Evolutionary conservation across 2,113 vertebrate genomes (phyloP).

Genomic region (Octodon degus): DNA sequence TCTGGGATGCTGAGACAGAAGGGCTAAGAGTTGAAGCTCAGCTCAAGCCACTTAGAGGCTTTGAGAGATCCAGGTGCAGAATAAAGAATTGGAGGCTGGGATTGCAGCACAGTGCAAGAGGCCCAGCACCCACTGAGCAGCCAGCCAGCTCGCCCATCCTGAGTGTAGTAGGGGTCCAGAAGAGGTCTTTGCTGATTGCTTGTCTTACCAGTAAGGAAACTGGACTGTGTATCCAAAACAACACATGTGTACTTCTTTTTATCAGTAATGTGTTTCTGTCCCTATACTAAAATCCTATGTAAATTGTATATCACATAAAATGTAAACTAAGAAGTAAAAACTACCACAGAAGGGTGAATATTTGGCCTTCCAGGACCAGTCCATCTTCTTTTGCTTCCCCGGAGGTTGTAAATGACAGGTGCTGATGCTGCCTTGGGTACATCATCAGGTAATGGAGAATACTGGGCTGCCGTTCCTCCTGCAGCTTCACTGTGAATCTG

Average conservation of each 20-base stretch:
- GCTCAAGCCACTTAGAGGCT: not conserved
- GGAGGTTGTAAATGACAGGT: not conserved
- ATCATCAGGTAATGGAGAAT: not conserved
- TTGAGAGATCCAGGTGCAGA: not conserved
- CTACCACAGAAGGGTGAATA: not conserved
- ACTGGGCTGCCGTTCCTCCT: not conserved
- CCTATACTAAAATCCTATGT: not conserved
- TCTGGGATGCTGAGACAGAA: not conserved
- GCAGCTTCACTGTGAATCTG: not conserved
- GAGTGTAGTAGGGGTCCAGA: not conserved
- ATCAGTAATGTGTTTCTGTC: not conserved
- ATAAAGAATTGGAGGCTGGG: not conserved
- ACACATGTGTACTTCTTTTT: not conserved
- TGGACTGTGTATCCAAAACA: not conserved
- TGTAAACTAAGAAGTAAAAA: not conserved
- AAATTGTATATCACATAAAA: not conserved
- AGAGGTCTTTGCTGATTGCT: not conserved
- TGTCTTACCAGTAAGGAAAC: slow-evolving; percentile 17
- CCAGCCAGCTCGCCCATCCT: not conserved
- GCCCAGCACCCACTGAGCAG: not conserved
- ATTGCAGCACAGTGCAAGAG: not conserved
- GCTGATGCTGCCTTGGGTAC: not conserved
- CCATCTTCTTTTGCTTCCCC: not conserved
- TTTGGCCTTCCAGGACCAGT: not conserved
- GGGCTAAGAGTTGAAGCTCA: not conserved